phyloP scores from a whole-genome alignment of 2,797 vertebrate genomes.

The Enteromius argenteus region DNA sequence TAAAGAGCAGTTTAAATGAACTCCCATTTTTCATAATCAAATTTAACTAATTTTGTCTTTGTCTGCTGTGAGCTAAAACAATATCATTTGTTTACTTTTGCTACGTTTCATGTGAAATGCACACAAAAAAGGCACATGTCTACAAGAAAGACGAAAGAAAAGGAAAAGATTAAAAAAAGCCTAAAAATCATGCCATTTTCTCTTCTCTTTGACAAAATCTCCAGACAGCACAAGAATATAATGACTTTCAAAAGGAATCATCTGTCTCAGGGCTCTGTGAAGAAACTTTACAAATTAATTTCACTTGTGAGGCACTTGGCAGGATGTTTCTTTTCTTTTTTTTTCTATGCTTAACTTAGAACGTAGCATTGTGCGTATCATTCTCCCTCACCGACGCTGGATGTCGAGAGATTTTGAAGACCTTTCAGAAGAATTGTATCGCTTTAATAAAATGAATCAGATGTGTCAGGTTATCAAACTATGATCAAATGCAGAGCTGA shows the following conservation, averaged over 20 bases:
- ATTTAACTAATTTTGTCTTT: conserved; percentile 11
- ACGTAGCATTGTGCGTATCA: conserved; percentile 60
- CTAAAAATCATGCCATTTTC: conserved; percentile 56
- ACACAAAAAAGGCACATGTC: conserved; percentile 49
- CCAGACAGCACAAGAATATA: conserved; percentile 59
- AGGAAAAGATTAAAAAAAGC: conserved; percentile 43
- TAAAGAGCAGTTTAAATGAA: conserved; percentile 29
- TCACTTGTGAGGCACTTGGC: conserved; percentile 62
- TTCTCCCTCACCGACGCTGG: conserved; percentile 59
- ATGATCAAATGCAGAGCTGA: conserved; percentile 79
- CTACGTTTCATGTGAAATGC: conserved; percentile 52
- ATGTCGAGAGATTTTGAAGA: conserved; percentile 66
- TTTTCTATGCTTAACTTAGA: conserved; percentile 43
- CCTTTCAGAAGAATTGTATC: conserved; percentile 72
- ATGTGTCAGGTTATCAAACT: conserved; percentile 78
- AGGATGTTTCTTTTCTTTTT: conserved; percentile 54
- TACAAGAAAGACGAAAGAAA: conserved; percentile 48
- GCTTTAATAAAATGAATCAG: conserved; percentile 78
- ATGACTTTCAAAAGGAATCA: conserved; percentile 72
- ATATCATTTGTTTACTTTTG: conserved; percentile 50
- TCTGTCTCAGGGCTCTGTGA: conserved; percentile 60
- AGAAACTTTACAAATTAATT: conserved; percentile 71
- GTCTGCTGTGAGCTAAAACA: conserved; percentile 16
- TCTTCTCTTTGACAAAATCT: conserved; percentile 70
- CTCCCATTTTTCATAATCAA: conserved; percentile 25